Evolutionary conservation across 2,113 vertebrate species (phyloP), one percentile per base, ranked within the genome.

Genomic region (Cepphus grylle): DNA sequence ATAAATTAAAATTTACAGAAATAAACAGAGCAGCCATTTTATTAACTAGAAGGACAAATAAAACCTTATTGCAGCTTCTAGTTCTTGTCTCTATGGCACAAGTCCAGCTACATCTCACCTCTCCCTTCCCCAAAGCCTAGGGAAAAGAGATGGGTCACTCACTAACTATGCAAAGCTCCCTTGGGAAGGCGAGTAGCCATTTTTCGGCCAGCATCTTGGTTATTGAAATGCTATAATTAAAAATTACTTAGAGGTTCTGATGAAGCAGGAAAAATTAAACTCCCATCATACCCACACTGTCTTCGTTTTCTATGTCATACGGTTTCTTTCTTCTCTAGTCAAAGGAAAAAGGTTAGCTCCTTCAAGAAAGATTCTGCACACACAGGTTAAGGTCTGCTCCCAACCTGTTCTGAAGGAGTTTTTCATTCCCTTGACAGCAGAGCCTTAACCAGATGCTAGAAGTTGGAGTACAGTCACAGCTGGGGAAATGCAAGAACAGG

Each of bases 11-110:
- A 88, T 58, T 49, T 62, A 52, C 36, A 90, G 52, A 87, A 87
- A 93, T 80, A 97, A 91, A 94, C 52, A 78, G 11, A 93, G 62
- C 22, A 83, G 65, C 15, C 43, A 74, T 78, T 95, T 78, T 45
- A 95, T 81, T 73, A 93, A 89, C 32, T 88, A 53, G 38, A 74
- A 80, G 59, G 12, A 79, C 30, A 85, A 90, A 89, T 26, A 12
- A 89, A 93, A 74, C 21, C 27, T 81, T 83, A 52, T 7, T 77
- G 53, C 42, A 82, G 29, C 32, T 91, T 52, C 27, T 49, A 30
- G 17, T 73, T 78, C 61, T 61, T 36, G 32, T 34, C 43, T 88
- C 47, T 66, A 4, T 43, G n/a, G 62, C 81, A 86, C 43, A 90
- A 67, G 43, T 49, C 58, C 29, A 26, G 10, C 45, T 65, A 40